Base-by-base conservation (phyloP, 2,113 vertebrate species). In the Scomber japonicus region DNA sequence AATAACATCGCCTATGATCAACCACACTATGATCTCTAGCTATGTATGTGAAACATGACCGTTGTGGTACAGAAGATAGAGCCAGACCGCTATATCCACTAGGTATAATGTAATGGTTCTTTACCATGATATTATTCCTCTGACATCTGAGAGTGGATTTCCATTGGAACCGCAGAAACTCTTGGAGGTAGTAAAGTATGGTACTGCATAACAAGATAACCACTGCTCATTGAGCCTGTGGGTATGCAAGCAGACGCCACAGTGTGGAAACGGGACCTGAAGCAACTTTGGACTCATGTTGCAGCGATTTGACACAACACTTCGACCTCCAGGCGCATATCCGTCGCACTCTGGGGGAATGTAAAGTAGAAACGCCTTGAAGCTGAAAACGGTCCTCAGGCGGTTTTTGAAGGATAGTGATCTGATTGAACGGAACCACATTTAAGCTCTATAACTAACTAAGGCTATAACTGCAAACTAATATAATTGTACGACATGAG, bases 301-400 rank as follows among this genome's bases (percentile, higher is more conserved):
- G 80, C 57, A 81, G 61, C 51, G 80, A 89, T 83, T 80, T 78
- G 65, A 85, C 82, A 83, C 68, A 74, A 61, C 63, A 63, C 57
- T 7, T 48, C 35, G 30, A 59, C 80, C 80, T 73, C 71, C 19
- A 60, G 46, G 49, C 64, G 12, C 61, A 67, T 57, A 75, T 73
- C 62, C 72, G 4, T 46, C 55, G 3, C n/a, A 61, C 62, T 67
- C 68, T 48, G 65, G 60, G 60, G 56, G 62, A 82, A 63, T 62
- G 66, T 40, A 35, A 64, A 73, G 71, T 45, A 60, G 50, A 86
- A 46, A 78, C 4, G 15, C 61, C 75, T 69, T 3, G 15, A 53
- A 65, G 59, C 53, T 70, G 60, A 27, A 61, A 82, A 48, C 0
- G 3, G 62, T 76, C 71, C 70, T 72, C 72, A 51, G 61, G 64